phyloP scores from a whole-genome alignment of 1,140 invertebrate species.

The Penaeus indicus region DNA sequence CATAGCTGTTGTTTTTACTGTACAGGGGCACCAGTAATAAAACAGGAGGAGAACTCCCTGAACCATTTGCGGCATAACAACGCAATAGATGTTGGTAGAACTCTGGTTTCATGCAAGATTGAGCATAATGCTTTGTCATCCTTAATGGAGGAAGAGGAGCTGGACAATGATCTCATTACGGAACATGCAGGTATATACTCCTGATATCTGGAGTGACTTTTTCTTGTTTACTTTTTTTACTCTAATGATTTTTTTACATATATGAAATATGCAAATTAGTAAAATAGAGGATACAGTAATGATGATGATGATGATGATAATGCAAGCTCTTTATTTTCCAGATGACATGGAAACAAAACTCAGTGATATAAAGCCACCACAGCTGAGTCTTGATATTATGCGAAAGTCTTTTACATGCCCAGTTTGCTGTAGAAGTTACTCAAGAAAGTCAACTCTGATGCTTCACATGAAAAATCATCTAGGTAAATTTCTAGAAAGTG shows the following conservation, averaged over 20 bases:
- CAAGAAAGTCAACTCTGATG: background rate
- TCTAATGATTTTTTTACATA: background rate
- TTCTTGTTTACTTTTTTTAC: background rate
- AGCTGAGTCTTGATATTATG: constrained; percentile 26
- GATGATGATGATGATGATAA: background rate
- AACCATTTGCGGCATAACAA: too few relatives aligned
- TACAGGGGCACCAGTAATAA: too few relatives aligned
- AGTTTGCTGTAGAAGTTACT: constrained; percentile 20
- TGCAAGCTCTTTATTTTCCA: background rate
- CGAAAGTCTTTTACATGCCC: constrained; percentile 44
- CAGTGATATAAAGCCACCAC: constrained; percentile 31
- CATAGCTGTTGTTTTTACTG: too few relatives aligned
- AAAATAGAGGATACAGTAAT: background rate
- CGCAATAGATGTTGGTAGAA: too few relatives aligned
- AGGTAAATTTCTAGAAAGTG: background rate
- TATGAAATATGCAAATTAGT: background rate
- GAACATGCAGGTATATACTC: too few relatives aligned
- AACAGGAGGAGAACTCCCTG: too few relatives aligned
- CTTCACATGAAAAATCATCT: constrained; percentile 35
- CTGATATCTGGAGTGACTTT: too few relatives aligned
- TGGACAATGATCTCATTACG: too few relatives aligned
- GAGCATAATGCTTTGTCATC: too few relatives aligned
- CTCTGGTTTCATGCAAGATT: too few relatives aligned
- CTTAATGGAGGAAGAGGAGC: too few relatives aligned
- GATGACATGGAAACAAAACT: background rate